Percentiles rank a stretch among this genome's conserved stretches.
Conservation (phyloP, 2,888 invertebrate genomes). For the Hololepta plana region DNA sequence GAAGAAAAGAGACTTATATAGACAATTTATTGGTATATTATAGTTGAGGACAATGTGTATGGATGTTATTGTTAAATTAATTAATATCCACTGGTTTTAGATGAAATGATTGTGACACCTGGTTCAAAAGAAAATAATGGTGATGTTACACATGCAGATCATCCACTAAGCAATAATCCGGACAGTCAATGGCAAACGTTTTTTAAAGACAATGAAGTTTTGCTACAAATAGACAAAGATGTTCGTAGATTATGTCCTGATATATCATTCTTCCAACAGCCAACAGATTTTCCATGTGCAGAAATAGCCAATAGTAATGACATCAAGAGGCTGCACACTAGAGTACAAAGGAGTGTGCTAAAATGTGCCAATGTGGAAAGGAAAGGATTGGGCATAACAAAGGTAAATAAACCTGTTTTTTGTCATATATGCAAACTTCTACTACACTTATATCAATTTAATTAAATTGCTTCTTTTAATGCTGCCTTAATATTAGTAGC, state of each 20-base stretch:
- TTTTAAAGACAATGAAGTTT: conserved; percentile 94
- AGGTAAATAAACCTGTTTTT: too few relatives aligned
- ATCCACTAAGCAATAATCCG: conserved; percentile 90
- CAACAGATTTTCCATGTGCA: conserved; percentile 78
- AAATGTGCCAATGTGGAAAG: conserved; percentile 77
- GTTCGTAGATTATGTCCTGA: conserved; percentile 88
- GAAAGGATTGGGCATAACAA: conserved; percentile 74
- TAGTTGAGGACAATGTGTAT: not conserved
- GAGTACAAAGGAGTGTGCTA: conserved; percentile 74
- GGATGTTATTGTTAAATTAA: not conserved
- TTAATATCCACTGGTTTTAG: conserved; percentile 24
- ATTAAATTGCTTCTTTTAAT: conserved; percentile 6
- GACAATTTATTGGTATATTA: conserved; percentile 53
- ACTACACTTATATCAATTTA: not conserved
- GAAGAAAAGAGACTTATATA: conserved; percentile 64
- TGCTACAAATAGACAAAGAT: conserved; percentile 95
- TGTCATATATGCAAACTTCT: conserved; percentile 2
- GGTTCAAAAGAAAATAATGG: conserved; percentile 40
- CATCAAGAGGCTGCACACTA: conserved; percentile 66
- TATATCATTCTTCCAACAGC: conserved; percentile 92
- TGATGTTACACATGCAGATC: conserved; percentile 48
- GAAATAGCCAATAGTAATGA: conserved; percentile 65
- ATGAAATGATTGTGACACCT: conserved; percentile 77
- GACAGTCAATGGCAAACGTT: conserved; percentile 91
- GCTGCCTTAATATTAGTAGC: conserved; percentile 14